phyloP scores from a whole-genome alignment of 1,140 invertebrate species.

The Myzus persicae region DNA sequence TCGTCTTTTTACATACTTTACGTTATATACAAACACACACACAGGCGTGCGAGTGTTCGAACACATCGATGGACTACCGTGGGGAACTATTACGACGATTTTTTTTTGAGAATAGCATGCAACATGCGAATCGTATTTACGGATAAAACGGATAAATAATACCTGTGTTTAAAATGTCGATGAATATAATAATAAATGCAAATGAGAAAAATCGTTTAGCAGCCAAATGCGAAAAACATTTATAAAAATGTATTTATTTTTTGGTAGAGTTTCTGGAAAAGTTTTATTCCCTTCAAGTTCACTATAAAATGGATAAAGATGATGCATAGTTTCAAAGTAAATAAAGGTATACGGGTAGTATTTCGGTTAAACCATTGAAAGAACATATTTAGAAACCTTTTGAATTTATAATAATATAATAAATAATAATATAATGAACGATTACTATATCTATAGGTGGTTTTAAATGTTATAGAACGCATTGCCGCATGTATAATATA shows the following conservation, averaged over 20 bases:
- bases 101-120: not conserved
- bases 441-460: not conserved
- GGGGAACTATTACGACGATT: not conserved
- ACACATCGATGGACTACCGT: not conserved
- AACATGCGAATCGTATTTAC: not conserved
- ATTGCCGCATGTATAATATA: not conserved
- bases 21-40: too few relatives aligned
- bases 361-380: not conserved
- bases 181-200: not conserved
- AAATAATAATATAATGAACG: not conserved
- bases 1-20: not conserved
- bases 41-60: too few relatives aligned
- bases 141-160: not conserved
- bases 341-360: not conserved
- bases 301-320: not conserved
- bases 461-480: not conserved
- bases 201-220: not conserved
- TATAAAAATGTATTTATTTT: conserved; percentile 20
- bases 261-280: not conserved
- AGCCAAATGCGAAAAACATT: not conserved
- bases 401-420: not conserved
- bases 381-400: not conserved
- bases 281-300: not conserved
- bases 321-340: not conserved
- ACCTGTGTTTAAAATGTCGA: not conserved